Conservation (phyloP, 2,113 vertebrate species). For the Procavia capensis region DNA sequence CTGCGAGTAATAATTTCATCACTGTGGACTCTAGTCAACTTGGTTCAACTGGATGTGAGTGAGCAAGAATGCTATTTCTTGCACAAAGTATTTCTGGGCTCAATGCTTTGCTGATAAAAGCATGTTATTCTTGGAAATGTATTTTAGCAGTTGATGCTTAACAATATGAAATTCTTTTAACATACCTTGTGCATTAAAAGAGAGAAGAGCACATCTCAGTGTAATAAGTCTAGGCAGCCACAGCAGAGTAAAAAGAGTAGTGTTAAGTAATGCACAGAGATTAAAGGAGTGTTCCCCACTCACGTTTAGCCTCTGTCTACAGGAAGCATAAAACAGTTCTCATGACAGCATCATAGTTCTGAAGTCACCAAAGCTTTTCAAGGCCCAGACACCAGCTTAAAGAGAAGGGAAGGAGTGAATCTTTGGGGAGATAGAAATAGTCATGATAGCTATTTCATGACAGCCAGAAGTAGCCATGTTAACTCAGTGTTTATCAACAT, state of each 20-base stretch:
- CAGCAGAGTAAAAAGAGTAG: not conserved
- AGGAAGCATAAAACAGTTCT: not conserved
- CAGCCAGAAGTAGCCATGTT: too few species aligned
- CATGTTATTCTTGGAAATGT: slow-evolving; percentile 53
- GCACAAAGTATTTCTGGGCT: slow-evolving; percentile 24
- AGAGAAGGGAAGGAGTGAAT: not conserved
- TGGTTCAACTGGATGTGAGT: not conserved
- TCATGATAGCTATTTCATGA: too few species aligned
- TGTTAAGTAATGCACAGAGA: not conserved
- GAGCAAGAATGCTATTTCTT: slow-evolving; percentile 4
- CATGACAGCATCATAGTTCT: not conserved
- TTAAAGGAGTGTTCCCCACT: rapidly evolving
- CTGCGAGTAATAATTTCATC: not conserved
- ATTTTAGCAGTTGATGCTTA: slow-evolving; percentile 22
- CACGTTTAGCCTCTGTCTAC: not conserved
- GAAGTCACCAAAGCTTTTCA: not conserved
- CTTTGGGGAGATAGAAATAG: not conserved
- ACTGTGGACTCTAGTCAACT: not conserved
- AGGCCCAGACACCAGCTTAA: not conserved
- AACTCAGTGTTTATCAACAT: slow-evolving; percentile 20
- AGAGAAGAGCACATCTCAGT: not conserved
- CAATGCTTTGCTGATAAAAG: not conserved
- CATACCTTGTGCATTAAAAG: not conserved
- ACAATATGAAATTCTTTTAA: slow-evolving; percentile 49
- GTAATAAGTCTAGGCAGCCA: not conserved